These are phyloP conservation scores for Channa maculata DNA, from an alignment of 2,113 vertebrate species.

Conservation along the genomic window DNA sequence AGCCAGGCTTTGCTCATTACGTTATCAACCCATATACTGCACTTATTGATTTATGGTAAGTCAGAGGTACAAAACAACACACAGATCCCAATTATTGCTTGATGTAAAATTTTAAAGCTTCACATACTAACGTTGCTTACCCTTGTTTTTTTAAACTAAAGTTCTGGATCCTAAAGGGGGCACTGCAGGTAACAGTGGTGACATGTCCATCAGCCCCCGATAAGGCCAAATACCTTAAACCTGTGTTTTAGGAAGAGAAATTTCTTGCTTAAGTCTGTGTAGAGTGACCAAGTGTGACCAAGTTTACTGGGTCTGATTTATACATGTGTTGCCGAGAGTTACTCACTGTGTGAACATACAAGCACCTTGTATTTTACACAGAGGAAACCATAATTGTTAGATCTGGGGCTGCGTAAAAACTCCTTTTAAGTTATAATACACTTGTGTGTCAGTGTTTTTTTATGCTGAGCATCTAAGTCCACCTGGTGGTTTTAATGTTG, in stretches of 20 bases:
- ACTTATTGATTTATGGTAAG: constrained; percentile 44
- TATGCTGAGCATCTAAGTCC: too few species aligned
- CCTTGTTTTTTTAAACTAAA: background rate
- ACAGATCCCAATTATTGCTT: background rate
- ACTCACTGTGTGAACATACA: constrained; percentile 25
- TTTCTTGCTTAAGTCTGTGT: constrained; percentile 27
- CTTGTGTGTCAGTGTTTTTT: too few species aligned
- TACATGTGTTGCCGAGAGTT: constrained; percentile 14
- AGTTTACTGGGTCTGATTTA: constrained; percentile 24
- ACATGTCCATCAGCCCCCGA: constrained; percentile 13
- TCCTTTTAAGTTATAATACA: background rate
- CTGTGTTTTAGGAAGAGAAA: constrained; percentile 51
- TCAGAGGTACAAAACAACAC: constrained; percentile 25
- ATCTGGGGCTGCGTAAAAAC: background rate
- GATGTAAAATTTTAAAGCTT: constrained; percentile 12
- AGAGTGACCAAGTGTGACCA: constrained; percentile 26
- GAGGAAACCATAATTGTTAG: background rate
- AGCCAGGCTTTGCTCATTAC: constrained; percentile 49
- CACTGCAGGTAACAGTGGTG: constrained; percentile 22
- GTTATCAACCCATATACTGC: constrained; percentile 33
- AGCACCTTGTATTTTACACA: constrained; percentile 1
- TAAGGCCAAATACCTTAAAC: constrained; percentile 56
- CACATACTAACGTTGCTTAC: background rate
- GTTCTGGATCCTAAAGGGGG: background rate
- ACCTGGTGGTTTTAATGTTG: too few species aligned